A percentile compares a stretch with the other conserved stretches of the same genome.
These are phyloP conservation scores for Takifugu flavidus DNA, from an alignment of 2,113 vertebrate species.

Conservation along the genomic window DNA sequence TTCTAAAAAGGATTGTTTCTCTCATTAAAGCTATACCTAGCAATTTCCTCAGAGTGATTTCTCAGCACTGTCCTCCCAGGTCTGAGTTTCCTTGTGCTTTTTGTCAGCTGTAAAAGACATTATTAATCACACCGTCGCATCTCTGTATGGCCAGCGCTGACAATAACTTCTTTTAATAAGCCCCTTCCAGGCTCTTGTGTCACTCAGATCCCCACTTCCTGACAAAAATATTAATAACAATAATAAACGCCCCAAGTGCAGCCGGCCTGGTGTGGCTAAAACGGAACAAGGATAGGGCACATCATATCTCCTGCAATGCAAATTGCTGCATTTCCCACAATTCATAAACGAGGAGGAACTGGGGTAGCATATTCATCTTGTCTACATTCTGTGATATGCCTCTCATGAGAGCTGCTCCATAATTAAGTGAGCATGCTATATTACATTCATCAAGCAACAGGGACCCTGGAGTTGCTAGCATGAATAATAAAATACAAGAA, in stretches of 20 bases:
- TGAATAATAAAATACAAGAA: slow-evolving; percentile 57
- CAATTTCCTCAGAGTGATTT: slow-evolving; percentile 44
- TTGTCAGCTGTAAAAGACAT: slow-evolving; percentile 63
- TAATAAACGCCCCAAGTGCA: slow-evolving; percentile 57
- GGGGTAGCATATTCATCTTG: slow-evolving; percentile 50
- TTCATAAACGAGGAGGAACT: slow-evolving; percentile 41
- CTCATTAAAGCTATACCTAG: slow-evolving; percentile 44
- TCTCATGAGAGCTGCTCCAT: slow-evolving; percentile 57
- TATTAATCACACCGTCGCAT: slow-evolving; percentile 66
- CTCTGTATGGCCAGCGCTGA: slow-evolving; percentile 46
- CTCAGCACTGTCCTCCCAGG: slow-evolving; percentile 41
- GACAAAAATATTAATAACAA: slow-evolving; percentile 69
- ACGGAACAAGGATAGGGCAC: slow-evolving; percentile 21
- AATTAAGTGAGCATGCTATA: slow-evolving; percentile 61
- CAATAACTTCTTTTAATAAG: slow-evolving; percentile 73
- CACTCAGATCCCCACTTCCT: slow-evolving; percentile 59
- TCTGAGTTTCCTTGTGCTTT: slow-evolving; percentile 34
- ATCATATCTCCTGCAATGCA: slow-evolving; percentile 49
- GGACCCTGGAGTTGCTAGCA: slow-evolving; percentile 39
- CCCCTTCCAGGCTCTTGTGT: slow-evolving; percentile 50
- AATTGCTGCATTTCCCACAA: slow-evolving; percentile 47
- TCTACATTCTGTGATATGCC: slow-evolving; percentile 48
- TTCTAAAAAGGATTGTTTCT: slow-evolving; percentile 40
- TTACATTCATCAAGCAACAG: slow-evolving; percentile 55
- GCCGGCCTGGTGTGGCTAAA: slow-evolving; percentile 25